A percentile compares a stretch with the other conserved stretches of the same genome.
phyloP scores from a whole-genome alignment of 2,888 invertebrate genomes.

The Teinopalpus imperialis region DNA sequence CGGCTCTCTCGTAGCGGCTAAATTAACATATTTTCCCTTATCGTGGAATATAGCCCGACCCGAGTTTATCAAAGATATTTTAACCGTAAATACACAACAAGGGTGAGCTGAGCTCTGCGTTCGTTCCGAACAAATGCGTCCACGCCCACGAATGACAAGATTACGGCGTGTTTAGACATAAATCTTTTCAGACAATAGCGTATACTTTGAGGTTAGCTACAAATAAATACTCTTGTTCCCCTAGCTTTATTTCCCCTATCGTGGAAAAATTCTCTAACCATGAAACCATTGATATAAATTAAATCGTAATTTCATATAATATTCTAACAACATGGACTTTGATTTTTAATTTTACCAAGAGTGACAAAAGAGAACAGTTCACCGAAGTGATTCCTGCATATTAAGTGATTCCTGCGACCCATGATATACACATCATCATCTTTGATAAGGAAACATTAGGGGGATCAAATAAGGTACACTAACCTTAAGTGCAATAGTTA shows the following conservation, averaged over 20 bases:
- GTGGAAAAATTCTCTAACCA: constrained; percentile 38
- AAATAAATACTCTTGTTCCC: constrained; percentile 65
- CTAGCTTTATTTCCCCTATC: constrained; percentile 33
- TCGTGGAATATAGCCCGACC: constrained; percentile 68
- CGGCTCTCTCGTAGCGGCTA: constrained; percentile 61
- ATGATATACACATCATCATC: too few relatives aligned
- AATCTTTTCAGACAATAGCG: constrained; percentile 72
- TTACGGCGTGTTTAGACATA: constrained; percentile 72
- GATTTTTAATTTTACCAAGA: too few relatives aligned
- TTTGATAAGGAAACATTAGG: too few relatives aligned
- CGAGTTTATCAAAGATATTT: constrained; percentile 71
- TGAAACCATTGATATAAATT: constrained; percentile 37
- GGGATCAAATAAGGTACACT: too few relatives aligned
- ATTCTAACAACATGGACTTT: too few relatives aligned
- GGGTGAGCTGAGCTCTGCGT: constrained; percentile 49
- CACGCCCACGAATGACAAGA: constrained; percentile 72
- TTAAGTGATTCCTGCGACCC: too few relatives aligned
- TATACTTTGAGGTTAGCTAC: constrained; percentile 67
- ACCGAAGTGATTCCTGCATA: too few relatives aligned
- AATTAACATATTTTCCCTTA: constrained; percentile 81
- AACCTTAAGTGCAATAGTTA: too few relatives aligned
- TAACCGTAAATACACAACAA: constrained; percentile 66
- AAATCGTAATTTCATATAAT: neutral
- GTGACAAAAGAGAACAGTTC: too few relatives aligned
- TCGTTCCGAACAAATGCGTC: constrained; percentile 67